Conservation (phyloP, 2,113 vertebrate genomes). For the Dicrurus megarhynchus region DNA sequence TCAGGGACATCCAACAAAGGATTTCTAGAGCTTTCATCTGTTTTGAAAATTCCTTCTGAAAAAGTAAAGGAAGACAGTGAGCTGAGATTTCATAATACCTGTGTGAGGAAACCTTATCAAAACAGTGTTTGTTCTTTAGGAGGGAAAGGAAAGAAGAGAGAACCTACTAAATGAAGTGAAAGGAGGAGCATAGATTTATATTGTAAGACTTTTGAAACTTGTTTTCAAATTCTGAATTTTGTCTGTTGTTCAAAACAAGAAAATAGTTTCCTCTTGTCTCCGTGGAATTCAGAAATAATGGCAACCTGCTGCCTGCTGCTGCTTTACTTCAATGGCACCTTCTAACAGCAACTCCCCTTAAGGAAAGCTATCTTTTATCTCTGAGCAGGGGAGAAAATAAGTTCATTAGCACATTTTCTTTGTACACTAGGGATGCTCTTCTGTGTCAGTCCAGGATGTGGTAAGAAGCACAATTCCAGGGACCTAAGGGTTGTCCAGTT, state of each 20-base stretch:
- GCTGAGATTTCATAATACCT: neutral
- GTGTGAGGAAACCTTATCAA: neutral
- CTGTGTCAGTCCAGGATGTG: neutral
- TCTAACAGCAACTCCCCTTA: conserved; percentile 13
- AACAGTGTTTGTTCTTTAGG: neutral
- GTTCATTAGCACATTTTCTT: conserved; percentile 61
- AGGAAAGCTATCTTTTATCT: conserved; percentile 42
- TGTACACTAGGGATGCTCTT: neutral
- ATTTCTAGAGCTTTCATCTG: neutral
- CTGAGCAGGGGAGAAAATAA: neutral
- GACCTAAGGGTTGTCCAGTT: neutral
- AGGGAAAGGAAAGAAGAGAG: neutral
- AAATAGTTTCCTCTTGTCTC: neutral
- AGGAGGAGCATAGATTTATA: neutral
- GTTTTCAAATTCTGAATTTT: neutral
- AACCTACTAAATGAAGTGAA: neutral
- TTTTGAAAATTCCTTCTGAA: neutral
- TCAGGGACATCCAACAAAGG: neutral
- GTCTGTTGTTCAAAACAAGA: neutral
- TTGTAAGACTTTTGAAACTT: neutral
- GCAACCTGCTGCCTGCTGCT: neutral
- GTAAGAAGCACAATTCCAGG: neutral
- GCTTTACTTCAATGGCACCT: neutral
- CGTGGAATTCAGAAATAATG: neutral
- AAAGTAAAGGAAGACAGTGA: neutral